Conservation (phyloP, 2,888 invertebrate genomes). For the Pristionchus maxplancki region DNA sequence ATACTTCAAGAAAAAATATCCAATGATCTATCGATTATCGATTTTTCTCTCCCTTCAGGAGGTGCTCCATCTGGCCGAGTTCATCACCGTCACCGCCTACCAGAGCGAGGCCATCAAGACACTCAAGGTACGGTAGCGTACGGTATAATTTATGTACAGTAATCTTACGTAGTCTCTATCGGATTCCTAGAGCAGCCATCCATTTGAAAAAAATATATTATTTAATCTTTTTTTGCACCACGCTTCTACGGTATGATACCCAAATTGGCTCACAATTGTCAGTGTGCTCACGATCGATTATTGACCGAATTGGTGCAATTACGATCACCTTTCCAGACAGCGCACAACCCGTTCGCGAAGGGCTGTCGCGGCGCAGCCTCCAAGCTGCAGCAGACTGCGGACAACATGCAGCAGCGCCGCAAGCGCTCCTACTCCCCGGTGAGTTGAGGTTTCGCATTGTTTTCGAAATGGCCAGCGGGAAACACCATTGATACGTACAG, state of each 20-base stretch:
- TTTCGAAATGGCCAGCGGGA: not conserved
- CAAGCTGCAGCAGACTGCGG: not conserved
- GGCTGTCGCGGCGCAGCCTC: not conserved
- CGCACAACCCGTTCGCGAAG: slow-evolving; percentile 51
- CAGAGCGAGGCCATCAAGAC: slow-evolving; percentile 44
- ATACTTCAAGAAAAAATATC: too few relatives aligned
- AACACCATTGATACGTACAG: not conserved
- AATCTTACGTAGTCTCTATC: not conserved
- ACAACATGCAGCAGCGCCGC: not conserved
- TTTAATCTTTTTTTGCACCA: too few relatives aligned
- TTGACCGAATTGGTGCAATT: not conserved
- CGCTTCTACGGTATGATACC: too few relatives aligned
- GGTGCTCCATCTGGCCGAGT: not conserved
- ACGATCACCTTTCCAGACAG: not conserved
- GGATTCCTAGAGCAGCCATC: too few relatives aligned
- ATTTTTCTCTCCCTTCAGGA: slow-evolving; percentile 30
- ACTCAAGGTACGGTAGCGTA: slow-evolving; percentile 44
- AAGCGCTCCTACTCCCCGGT: slow-evolving; percentile 30
- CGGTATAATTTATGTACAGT: too few relatives aligned
- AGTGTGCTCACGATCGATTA: too few relatives aligned
- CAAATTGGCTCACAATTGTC: too few relatives aligned
- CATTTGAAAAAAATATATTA: too few relatives aligned
- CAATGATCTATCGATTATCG: not conserved
- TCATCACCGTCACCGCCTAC: slow-evolving; percentile 49
- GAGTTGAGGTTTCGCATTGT: not conserved